Base-by-base conservation (phyloP, 2,888 invertebrate species). In the Volucella zonaria region DNA sequence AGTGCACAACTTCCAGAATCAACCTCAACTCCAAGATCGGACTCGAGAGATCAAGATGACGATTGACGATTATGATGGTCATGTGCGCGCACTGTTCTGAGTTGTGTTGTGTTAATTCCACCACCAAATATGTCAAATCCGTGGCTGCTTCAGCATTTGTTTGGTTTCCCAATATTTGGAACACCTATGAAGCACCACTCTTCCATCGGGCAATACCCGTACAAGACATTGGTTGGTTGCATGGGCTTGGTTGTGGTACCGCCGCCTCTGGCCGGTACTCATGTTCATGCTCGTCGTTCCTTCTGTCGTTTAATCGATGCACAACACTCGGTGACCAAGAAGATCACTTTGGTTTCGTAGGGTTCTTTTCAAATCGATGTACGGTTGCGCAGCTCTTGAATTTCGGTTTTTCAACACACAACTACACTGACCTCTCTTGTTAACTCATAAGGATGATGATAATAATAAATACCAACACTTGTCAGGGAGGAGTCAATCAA, bases 401-500 rank as follows among this genome's bases (percentile, higher is more conserved):
- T 45, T 56, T 45, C 42, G 47, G 40, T 23, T 59, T 58, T 51
- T 67, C 61, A 81, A 18, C 62, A 66, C 38, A 64, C 4, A n/a
- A 11, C 4, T 45, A 15, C 8, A 1, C 38, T 15, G 12, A 38
- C 56, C 70, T 59, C 47, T 52, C 51, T 66, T 42, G 49, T 67
- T 66, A 59, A 42, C 82, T 62, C 64, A 52, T 77, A 71, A 81
- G 31, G 31, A 31, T 68, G 51, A 81, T 76, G 62, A 76, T 62
- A 81, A 85, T 81, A 85, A 85, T 85, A 81, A 85, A 85, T 85
- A 81, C 80, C 85, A 85, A 81, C 85, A 85, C 81, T 85, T 85
- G 85, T 85, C 81, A 85, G 81, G 85, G 85, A 85, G 85, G 81
- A 85, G 85, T 85, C 85, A 85, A 85, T 85, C 80, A 85, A 73